Percentiles rank a stretch among this genome's conserved stretches.
These are phyloP conservation scores for Myotis yumanensis DNA, from an alignment of 2,113 vertebrate genomes.

Conservation along the genomic window DNA sequence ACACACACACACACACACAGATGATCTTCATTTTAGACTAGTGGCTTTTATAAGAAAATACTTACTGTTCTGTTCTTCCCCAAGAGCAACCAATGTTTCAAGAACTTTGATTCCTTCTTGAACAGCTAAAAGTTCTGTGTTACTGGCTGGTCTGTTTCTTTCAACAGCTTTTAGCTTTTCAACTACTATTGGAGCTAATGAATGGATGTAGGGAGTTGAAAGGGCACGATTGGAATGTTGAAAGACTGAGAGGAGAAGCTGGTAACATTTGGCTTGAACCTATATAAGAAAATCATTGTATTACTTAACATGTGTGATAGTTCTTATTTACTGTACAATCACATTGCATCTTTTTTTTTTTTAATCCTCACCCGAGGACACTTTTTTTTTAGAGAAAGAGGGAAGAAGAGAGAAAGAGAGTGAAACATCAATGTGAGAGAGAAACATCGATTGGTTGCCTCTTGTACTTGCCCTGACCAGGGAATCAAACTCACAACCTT, in stretches of 20 bases:
- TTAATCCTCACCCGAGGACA: not conserved
- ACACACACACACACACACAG: not conserved
- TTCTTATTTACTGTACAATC: conserved; percentile 47
- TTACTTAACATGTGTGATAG: conserved; percentile 60
- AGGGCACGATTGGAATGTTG: conserved; percentile 95
- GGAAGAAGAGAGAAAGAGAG: not conserved
- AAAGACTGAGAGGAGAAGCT: conserved; percentile 96
- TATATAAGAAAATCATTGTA: conserved; percentile 79
- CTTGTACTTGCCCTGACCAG: not conserved
- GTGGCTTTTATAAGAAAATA: conserved; percentile 69
- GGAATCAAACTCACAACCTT: not conserved
- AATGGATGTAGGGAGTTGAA: conserved; percentile 96
- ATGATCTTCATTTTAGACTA: conserved; percentile 42
- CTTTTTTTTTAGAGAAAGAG: not conserved
- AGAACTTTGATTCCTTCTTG: conserved; percentile 97
- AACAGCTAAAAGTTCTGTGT: conserved; percentile 92
- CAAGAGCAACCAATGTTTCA: conserved; percentile 95
- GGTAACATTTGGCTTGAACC: conserved; percentile 98
- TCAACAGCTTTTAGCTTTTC: conserved; percentile 96
- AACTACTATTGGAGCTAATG: conserved; percentile 94
- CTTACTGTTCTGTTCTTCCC: conserved; percentile 97
- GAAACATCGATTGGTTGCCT: not conserved
- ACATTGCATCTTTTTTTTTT: not conserved
- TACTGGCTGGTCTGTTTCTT: conserved; percentile 86
- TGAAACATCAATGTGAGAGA: not conserved